These are phyloP conservation scores for Mythimna impura DNA, from an alignment of 2,888 invertebrate species.

Conservation along the genomic window DNA sequence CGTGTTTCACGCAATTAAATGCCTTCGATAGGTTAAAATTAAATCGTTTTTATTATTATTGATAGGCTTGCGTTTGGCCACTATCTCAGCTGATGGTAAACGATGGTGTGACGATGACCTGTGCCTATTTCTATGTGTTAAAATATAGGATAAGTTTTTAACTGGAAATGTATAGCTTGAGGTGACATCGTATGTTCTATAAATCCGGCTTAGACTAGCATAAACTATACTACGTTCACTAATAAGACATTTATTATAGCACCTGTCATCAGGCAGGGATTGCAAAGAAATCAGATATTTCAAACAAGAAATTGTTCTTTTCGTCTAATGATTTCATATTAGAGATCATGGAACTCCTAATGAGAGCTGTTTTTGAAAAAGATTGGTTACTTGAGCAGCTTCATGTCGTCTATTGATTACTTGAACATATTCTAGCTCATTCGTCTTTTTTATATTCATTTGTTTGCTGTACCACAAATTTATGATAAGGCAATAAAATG, in stretches of 20 bases:
- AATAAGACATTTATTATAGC: neutral
- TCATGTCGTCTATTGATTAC: neutral
- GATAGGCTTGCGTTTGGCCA: no score
- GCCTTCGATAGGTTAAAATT: neutral
- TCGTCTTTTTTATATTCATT: no score
- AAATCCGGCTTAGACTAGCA: neutral
- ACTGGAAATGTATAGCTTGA: neutral
- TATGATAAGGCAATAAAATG: no score
- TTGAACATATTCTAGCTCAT: neutral
- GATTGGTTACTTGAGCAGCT: neutral
- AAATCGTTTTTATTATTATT: no score
- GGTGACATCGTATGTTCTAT: neutral
- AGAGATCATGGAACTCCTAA: neutral
- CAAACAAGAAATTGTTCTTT: neutral
- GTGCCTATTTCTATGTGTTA: neutral
- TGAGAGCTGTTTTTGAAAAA: neutral
- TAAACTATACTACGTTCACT: neutral
- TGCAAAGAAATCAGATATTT: no score
- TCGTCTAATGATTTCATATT: neutral
- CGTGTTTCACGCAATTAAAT: conserved; percentile 14
- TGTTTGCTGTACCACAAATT: no score
- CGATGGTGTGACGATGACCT: no score
- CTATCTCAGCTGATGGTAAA: no score
- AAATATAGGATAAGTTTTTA: neutral
- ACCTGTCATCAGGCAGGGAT: no score